Evolutionary conservation across 30 jellyfish, hydroid and myxozoan species (phyloP).

Genomic region (Hydra vulgaris): DNA sequence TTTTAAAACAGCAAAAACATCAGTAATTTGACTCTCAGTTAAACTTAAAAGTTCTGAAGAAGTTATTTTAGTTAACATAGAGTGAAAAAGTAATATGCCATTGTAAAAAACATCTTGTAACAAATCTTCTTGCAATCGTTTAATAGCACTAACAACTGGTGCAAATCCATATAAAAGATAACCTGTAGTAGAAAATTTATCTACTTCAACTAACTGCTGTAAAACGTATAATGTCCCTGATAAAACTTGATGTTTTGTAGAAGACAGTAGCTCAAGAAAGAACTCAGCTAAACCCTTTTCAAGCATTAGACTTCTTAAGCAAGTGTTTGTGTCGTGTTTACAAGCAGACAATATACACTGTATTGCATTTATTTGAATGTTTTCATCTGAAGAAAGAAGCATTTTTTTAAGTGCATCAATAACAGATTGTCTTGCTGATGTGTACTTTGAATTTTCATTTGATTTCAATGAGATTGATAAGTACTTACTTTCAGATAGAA

Average conservation of each 20-base stretch:
- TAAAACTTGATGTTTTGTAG: slow-evolving; percentile 21
- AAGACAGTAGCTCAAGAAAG: slow-evolving; percentile 45
- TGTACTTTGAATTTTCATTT: slow-evolving; percentile 29
- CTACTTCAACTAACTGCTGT: slow-evolving; percentile 15
- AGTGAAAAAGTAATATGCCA: not conserved
- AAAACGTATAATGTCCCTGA: slow-evolving; percentile 34
- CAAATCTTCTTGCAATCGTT: not conserved
- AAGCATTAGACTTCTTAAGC: slow-evolving; percentile 1
- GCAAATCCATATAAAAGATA: slow-evolving; percentile 60
- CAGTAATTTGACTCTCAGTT: not conserved
- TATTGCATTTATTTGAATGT: slow-evolving; percentile 36
- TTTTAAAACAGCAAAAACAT: not conserved
- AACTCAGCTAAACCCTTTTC: slow-evolving; percentile 65
- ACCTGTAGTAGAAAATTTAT: slow-evolving; percentile 43
- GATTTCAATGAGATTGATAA: slow-evolving; percentile 23
- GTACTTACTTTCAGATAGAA: slow-evolving; percentile 3
- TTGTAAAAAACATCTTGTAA: not conserved
- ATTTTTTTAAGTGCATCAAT: slow-evolving; percentile 43
- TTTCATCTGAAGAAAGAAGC: slow-evolving; percentile 34
- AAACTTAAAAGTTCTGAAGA: not conserved
- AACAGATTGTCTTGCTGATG: slow-evolving; percentile 21
- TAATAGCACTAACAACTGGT: slow-evolving; percentile 33
- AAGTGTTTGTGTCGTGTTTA: not conserved
- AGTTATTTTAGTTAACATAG: not conserved
- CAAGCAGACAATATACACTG: slow-evolving; percentile 26